Conservation (phyloP, 2,797 vertebrate genomes). For the Moxostoma hubbsi region DNA sequence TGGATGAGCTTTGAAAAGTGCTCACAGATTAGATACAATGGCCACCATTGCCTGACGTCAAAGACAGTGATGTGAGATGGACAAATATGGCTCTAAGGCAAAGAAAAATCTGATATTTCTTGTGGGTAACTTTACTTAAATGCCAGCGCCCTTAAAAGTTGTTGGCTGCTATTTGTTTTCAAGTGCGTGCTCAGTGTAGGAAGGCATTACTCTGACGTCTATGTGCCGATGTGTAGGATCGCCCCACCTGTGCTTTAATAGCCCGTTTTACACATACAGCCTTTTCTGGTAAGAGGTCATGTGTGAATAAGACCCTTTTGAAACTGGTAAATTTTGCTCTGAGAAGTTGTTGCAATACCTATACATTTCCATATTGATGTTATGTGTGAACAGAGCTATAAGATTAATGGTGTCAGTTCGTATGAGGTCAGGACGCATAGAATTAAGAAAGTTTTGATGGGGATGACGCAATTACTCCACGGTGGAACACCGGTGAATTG, state of each 20-base stretch:
- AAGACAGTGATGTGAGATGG: conserved; percentile 29
- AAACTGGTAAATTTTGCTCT: no score
- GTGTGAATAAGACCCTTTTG: no score
- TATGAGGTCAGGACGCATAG: no score
- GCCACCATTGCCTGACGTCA: conserved; percentile 19
- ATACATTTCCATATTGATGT: no score
- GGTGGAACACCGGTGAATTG: no score
- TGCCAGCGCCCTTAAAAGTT: background rate
- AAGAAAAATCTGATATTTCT: conserved; percentile 21
- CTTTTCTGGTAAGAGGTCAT: no score
- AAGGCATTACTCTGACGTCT: background rate
- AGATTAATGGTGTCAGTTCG: no score
- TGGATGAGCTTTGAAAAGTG: conserved; percentile 41
- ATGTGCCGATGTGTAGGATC: background rate
- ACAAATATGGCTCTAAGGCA: conserved; percentile 46
- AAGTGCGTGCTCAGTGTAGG: background rate
- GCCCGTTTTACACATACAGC: background rate
- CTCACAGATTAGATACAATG: conserved; percentile 49
- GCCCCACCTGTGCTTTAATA: background rate
- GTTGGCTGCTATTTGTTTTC: background rate
- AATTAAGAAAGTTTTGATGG: no score
- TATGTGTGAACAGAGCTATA: no score
- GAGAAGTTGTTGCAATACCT: no score
- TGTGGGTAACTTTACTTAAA: background rate
- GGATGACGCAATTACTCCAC: no score